phyloP scores from a whole-genome alignment of 2,797 vertebrate genomes.

The Gadopsis bispinosus region DNA sequence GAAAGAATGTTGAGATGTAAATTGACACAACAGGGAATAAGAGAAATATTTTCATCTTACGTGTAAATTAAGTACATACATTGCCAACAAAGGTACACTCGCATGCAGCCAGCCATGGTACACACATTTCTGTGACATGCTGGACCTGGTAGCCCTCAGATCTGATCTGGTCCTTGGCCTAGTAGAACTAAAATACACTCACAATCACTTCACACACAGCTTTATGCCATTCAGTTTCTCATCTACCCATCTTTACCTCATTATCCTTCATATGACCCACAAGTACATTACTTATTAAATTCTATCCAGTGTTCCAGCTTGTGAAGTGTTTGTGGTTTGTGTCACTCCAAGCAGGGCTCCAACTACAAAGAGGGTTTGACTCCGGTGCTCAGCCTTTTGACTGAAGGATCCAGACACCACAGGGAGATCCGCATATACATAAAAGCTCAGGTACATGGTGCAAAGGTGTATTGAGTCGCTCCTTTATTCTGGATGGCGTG shows the following conservation, averaged over 20 bases:
- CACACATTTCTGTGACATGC: not conserved
- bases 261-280: not conserved
- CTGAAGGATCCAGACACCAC: slow-evolving; percentile 93
- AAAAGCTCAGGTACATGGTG: slow-evolving; percentile 90
- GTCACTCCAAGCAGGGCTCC: slow-evolving; percentile 86
- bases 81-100: not conserved
- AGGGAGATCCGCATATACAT: slow-evolving; percentile 96
- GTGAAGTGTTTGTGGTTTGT: slow-evolving; percentile 54
- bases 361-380: slow-evolving; percentile 97
- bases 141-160: not conserved
- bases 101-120: not conserved
- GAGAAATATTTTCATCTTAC: not conserved
- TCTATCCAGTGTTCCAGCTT: slow-evolving; percentile 6
- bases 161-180: not conserved
- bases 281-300: not conserved
- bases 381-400: slow-evolving; percentile 96
- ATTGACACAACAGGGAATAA: not conserved
- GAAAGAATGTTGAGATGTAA: not conserved
- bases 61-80: not conserved
- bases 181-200: not conserved
- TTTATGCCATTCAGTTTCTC: not conserved
- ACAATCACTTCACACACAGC: not conserved
- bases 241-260: not conserved
- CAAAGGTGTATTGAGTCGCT: not conserved
- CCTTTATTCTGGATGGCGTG: not conserved